Evolutionary conservation across 1,140 invertebrate genomes (phyloP).

Genomic region (Leptinotarsa undecemlineata): DNA sequence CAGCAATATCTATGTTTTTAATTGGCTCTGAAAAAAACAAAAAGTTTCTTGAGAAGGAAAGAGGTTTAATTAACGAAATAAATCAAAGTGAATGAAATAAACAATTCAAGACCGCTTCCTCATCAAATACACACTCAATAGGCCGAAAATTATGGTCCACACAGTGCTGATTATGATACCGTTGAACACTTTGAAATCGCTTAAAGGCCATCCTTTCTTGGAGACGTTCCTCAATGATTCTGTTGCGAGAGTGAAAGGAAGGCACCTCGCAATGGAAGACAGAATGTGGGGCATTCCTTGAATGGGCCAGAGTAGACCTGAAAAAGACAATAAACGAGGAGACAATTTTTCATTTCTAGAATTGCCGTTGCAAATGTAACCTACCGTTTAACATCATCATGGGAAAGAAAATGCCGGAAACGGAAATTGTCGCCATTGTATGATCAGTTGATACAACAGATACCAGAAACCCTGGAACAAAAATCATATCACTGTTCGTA

Average conservation of each 20-base stretch:
- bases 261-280: constrained; percentile 59
- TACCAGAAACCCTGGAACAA: constrained; percentile 64
- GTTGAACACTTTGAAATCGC: constrained; percentile 41
- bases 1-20: too few relatives aligned
- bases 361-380: constrained; percentile 41
- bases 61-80: too few relatives aligned
- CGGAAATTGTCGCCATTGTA: constrained; percentile 78
- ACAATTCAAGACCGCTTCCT: constrained; percentile 29
- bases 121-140: constrained; percentile 41
- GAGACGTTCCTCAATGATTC: constrained; percentile 67
- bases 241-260: constrained; percentile 72
- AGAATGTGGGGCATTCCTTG: constrained; percentile 71
- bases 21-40: too few relatives aligned
- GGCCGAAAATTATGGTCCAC: constrained; percentile 42
- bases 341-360: background rate
- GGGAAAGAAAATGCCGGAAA: constrained; percentile 86
- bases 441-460: constrained; percentile 78
- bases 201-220: constrained; percentile 48
- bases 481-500: too few relatives aligned
- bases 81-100: background rate
- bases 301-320: constrained; percentile 90
- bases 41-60: too few relatives aligned
- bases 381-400: constrained; percentile 81
- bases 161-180: constrained; percentile 38
- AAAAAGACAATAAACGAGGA: constrained; percentile 2